Evolutionary conservation across 2,888 invertebrate genomes (phyloP).

Genomic region (Muschampia plurimacula): DNA sequence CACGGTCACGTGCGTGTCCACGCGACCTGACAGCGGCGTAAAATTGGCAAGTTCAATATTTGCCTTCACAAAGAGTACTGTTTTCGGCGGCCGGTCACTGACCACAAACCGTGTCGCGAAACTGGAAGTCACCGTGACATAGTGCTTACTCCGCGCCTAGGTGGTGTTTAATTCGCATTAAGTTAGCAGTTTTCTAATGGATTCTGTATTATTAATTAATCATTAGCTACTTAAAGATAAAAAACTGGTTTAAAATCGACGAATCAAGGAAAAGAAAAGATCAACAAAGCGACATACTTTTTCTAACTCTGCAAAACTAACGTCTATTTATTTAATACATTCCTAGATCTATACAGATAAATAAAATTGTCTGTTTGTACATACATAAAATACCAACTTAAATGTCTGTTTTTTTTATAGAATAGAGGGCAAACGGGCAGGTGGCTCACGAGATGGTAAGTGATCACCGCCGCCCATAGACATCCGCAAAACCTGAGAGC

Average conservation of each 20-base stretch:
- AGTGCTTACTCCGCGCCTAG: conserved; percentile 48
- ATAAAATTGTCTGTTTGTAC: too few relatives aligned
- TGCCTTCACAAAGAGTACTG: conserved; percentile 54
- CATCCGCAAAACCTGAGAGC: too few relatives aligned
- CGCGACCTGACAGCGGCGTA: conserved; percentile 15
- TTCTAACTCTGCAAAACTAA: neutral
- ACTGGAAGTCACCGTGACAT: conserved; percentile 64
- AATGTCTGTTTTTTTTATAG: too few relatives aligned
- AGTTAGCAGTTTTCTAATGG: neutral
- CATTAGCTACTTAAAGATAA: neutral
- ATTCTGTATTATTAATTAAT: neutral
- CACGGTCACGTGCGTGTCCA: conserved; percentile 1
- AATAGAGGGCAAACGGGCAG: too few relatives aligned
- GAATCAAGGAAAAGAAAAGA: neutral
- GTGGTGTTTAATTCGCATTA: conserved; percentile 15
- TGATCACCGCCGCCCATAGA: too few relatives aligned
- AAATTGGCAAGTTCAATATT: conserved; percentile 51
- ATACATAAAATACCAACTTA: too few relatives aligned
- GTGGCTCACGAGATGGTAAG: too few relatives aligned
- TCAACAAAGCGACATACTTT: neutral
- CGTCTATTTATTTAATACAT: too few relatives aligned
- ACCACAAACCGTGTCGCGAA: conserved; percentile 64
- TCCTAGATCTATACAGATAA: too few relatives aligned
- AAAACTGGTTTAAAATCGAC: neutral
- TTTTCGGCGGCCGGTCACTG: conserved; percentile 62